Evolutionary conservation across 2,888 invertebrate genomes (phyloP).

Genomic region (Chymomyza amoena): DNA sequence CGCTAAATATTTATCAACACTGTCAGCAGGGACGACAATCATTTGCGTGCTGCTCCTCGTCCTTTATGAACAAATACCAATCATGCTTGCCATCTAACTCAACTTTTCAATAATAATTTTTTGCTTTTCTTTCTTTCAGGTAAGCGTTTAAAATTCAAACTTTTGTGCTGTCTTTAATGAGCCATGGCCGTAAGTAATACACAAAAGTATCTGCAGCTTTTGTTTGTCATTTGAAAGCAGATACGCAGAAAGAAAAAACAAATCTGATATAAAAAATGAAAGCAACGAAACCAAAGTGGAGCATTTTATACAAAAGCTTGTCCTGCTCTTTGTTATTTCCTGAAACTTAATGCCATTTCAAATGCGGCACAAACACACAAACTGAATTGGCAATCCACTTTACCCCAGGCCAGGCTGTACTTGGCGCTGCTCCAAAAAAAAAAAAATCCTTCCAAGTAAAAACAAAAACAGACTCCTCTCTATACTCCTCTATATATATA

Average conservation of each 20-base stretch:
- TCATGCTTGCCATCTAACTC: slow-evolving; percentile 40
- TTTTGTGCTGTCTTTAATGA: slow-evolving; percentile 9
- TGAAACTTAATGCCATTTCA: slow-evolving; percentile 57
- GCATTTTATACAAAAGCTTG: slow-evolving; percentile 1
- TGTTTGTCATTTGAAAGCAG: slow-evolving; percentile 23
- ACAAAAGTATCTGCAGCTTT: slow-evolving; percentile 34
- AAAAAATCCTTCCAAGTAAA: not conserved
- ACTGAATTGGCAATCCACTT: slow-evolving; percentile 22
- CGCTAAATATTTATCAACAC: slow-evolving; percentile 61
- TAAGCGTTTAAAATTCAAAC: slow-evolving; percentile 36
- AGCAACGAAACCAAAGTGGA: slow-evolving; percentile 7
- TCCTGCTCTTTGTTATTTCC: slow-evolving; percentile 33
- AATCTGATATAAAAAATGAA: not conserved
- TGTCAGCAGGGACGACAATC: slow-evolving; percentile 8
- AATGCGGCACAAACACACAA: slow-evolving; percentile 11
- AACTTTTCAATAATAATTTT: slow-evolving; percentile 17
- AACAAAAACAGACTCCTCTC: not conserved
- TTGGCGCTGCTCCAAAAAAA: slow-evolving; percentile 3
- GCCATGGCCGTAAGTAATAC: slow-evolving; percentile 33
- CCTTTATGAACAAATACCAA: slow-evolving; percentile 28
- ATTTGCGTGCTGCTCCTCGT: slow-evolving; percentile 20
- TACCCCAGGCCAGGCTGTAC: slow-evolving; percentile 25
- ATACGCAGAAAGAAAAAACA: slow-evolving; percentile 8
- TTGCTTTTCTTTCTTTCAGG: slow-evolving; percentile 44
- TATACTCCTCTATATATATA: too few species aligned